Evolutionary conservation across 2,797 vertebrate species (phyloP).

Genomic region (Fratercula arctica): DNA sequence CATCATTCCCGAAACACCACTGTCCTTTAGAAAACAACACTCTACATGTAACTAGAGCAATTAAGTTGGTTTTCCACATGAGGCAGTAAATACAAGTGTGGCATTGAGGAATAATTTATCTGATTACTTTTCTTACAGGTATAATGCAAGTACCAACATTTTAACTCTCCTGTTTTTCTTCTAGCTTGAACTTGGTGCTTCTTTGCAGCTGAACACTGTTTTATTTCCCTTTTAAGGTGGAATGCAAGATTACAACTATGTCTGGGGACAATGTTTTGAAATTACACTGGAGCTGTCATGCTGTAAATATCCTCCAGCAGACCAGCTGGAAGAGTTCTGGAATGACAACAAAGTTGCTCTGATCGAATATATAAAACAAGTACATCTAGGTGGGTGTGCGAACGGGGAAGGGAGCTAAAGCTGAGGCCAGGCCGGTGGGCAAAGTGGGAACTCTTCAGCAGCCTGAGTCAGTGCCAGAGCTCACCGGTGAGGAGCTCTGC

Average conservation of each 20-base stretch:
- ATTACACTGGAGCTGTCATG: constrained; percentile 91
- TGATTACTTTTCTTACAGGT: background rate
- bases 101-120: background rate
- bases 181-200: background rate
- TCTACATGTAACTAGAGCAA: background rate
- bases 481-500: background rate
- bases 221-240: constrained; percentile 81
- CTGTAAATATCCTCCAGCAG: constrained; percentile 88
- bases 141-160: background rate
- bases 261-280: constrained; percentile 93
- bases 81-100: background rate
- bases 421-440: background rate
- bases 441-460: background rate
- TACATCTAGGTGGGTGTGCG: constrained; percentile 86
- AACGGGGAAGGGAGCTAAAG: background rate
- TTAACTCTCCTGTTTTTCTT: background rate
- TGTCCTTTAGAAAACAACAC: background rate
- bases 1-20: background rate
- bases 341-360: constrained; percentile 84
- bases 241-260: constrained; percentile 97
- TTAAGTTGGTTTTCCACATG: background rate
- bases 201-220: background rate
- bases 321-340: constrained; percentile 84
- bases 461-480: background rate
- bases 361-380: constrained; percentile 87